phyloP scores from a whole-genome alignment of 2,888 invertebrate species.

The Ophioninae sp. region DNA sequence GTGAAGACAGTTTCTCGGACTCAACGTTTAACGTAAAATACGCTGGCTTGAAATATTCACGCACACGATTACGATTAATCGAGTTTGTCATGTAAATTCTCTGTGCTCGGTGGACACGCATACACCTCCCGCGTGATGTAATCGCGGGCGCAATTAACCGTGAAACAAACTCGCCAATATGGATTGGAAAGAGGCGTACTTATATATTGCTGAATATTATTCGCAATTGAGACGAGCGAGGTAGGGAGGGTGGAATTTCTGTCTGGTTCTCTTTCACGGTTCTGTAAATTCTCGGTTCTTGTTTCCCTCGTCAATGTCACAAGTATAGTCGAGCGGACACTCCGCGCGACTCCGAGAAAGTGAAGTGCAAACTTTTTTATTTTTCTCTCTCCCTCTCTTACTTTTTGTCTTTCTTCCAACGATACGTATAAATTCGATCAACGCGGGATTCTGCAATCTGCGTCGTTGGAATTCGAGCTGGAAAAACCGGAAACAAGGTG shows the following conservation, averaged over 20 bases:
- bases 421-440: conserved; percentile 1
- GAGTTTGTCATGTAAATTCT: conserved; percentile 2
- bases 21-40: neutral
- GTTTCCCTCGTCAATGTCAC: conserved; percentile 56
- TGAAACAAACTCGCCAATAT: conserved; percentile 53
- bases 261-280: conserved; percentile 60
- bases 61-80: conserved; percentile 2
- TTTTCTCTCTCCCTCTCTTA: neutral
- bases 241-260: conserved; percentile 30
- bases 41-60: neutral
- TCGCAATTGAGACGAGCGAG: conserved; percentile 30
- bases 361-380: conserved; percentile 27
- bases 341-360: conserved; percentile 35
- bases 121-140: conserved; percentile 47
- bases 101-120: conserved; percentile 4
- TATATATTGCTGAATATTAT: conserved; percentile 19
- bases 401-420: neutral
- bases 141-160: conserved; percentile 58
- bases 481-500: conserved; percentile 2
- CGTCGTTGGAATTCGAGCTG: conserved; percentile 30
- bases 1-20: neutral
- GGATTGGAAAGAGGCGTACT: conserved; percentile 37
- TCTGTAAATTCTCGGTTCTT: conserved; percentile 45
- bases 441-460: conserved; percentile 18
- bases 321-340: conserved; percentile 13